Evolutionary conservation across 2,113 vertebrate species (phyloP), one percentile per base, ranked within the genome.

Genomic region (Pantherophis guttatus): DNA sequence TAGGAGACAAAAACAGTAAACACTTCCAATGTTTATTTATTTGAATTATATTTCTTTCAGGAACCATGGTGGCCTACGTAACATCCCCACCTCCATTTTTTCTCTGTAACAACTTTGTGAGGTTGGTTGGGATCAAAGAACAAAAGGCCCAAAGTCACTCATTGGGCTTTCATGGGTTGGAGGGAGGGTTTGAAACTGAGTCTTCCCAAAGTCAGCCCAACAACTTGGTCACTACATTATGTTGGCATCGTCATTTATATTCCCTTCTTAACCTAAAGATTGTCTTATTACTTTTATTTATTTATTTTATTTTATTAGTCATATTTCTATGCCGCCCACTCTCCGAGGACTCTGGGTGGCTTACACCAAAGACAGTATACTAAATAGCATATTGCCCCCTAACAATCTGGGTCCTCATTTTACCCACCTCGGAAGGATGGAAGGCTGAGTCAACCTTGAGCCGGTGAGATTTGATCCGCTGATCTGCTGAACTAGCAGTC

Each of bases 1-100:
- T 99, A 59, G 23, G 5, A 44, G 55, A 23, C 55, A 58, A 62
- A 26, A 96, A 96, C 92, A 93, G 0, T 1, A 96, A 93, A 92
- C 7, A 81, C 94, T 57, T 96, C 90, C 15, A 95, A 90, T 65
- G 21, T 86, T 92, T 44, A 13, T 92, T 91, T 86, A 24, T 88
- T 39, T 81, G 75, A 44, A 21, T 39, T 81, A 44, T 21, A 81
- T 39, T 81, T 81, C 15, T 81, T 39, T 81, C n/a, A 44, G 17
- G 75, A 44, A 19, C 8, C 75, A 21, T 21, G 33, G n/a, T 39
- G n/a, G 2, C 13, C n/a, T 33, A 39, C 2, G 0, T 81, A 81
- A 33, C 33, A 81, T 0, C 39, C 70, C 70, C 70, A 17, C 2
- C 0, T 39, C n/a, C 62, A n/a, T 7, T 70, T 17, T 17, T 70